Percentiles rank a stretch among this genome's conserved stretches.
Conservation (phyloP, 2,888 invertebrate genomes). For the Chelonus formosanus region DNA sequence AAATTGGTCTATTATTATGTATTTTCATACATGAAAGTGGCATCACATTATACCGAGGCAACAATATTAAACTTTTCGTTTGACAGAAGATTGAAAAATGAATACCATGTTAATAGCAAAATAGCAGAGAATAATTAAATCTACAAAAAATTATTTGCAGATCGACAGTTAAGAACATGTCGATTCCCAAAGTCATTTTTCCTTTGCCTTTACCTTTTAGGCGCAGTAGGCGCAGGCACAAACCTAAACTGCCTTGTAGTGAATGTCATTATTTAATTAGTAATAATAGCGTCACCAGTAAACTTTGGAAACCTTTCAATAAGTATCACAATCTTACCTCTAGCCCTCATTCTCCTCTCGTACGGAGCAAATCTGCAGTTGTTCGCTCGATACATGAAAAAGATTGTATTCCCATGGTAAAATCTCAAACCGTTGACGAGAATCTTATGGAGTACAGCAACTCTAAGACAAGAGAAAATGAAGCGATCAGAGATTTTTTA, state of each 20-base stretch:
- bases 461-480: constrained; percentile 60
- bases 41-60: too few relatives aligned
- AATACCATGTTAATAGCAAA: neutral
- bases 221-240: constrained; percentile 66
- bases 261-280: constrained; percentile 55
- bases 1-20: too few relatives aligned
- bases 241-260: constrained; percentile 63
- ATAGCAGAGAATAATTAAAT: constrained; percentile 36
- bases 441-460: constrained; percentile 60
- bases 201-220: constrained; percentile 61
- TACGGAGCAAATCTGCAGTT: constrained; percentile 66
- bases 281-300: constrained; percentile 42
- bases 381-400: constrained; percentile 64
- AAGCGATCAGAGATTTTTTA: constrained; percentile 51
- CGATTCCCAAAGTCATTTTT: constrained; percentile 65
- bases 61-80: too few relatives aligned
- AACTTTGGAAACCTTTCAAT: constrained; percentile 38
- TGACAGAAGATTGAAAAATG: constrained; percentile 1
- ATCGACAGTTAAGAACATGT: constrained; percentile 66
- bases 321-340: constrained; percentile 44
- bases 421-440: constrained; percentile 63
- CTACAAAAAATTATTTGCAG: constrained; percentile 60
- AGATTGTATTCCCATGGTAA: constrained; percentile 63
- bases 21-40: too few relatives aligned
- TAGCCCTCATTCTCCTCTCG: constrained; percentile 54